A percentile compares a stretch with the other conserved stretches of the same genome.
These are phyloP conservation scores for Corvus hawaiiensis DNA, from an alignment of 2,113 vertebrate species.

Conservation along the genomic window DNA sequence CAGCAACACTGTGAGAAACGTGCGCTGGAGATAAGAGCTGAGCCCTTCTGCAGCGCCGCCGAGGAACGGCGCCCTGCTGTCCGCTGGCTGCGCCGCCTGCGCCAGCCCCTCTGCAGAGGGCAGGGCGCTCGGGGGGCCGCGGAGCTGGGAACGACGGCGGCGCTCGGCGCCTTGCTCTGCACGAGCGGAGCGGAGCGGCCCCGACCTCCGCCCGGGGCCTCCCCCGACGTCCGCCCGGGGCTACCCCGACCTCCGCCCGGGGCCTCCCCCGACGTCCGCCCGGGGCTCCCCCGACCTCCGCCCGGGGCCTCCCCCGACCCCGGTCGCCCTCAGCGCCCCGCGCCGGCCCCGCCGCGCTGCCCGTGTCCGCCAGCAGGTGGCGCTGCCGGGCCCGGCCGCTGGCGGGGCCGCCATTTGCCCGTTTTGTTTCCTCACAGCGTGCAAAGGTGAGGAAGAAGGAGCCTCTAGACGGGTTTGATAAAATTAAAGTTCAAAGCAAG, in stretches of 20 bases:
- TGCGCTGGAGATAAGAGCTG: fast-evolving
- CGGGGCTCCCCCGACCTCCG: fast-evolving
- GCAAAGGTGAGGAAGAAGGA: not conserved
- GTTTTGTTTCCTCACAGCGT: fast-evolving
- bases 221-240: fast-evolving
- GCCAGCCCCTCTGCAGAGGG: not conserved
- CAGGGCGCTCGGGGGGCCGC: fast-evolving
- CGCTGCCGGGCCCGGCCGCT: not conserved
- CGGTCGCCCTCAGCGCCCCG: not conserved
- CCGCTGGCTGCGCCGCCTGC: not conserved
- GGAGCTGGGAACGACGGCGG: fast-evolving
- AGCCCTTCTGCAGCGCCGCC: not conserved
- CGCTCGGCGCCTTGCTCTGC: no score
- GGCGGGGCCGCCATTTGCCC: not conserved
- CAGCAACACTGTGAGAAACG: fast-evolving
- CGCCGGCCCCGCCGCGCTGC: not conserved
- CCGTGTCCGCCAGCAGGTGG: not conserved
- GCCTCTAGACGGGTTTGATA: not conserved
- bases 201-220: no score
- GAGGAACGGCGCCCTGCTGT: no score
- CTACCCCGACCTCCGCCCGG: no score
- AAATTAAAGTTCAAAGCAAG: not conserved
- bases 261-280: no score
- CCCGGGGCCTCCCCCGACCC: no score
- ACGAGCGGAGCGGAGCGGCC: fast-evolving